Evolutionary conservation across 2,113 vertebrate species (phyloP).

Genomic region (Etheostoma cragini): DNA sequence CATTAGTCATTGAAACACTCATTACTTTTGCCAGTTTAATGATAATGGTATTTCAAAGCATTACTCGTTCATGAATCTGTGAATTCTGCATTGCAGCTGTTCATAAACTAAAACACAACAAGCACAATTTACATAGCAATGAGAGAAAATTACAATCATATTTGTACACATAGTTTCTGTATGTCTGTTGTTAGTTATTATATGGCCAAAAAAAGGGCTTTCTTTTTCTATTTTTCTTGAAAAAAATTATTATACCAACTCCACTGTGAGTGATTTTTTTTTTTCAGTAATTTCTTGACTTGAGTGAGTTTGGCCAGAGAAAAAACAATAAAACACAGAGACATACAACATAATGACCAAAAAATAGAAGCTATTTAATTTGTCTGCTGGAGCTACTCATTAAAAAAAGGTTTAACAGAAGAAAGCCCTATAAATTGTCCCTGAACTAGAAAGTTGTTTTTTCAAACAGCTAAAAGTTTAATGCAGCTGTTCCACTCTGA

Average conservation of each 20-base stretch:
- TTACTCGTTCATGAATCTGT: conserved; percentile 9
- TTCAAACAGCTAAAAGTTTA: neutral
- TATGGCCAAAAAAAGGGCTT: neutral
- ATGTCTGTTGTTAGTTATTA: neutral
- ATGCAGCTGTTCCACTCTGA: neutral
- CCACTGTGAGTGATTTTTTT: neutral
- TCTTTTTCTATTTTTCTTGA: neutral
- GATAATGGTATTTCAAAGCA: conserved; percentile 32
- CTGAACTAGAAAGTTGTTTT: neutral
- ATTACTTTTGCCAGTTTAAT: conserved; percentile 37
- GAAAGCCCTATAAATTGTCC: neutral
- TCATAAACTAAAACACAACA: conserved; percentile 6
- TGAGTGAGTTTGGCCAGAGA: neutral
- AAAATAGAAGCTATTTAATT: neutral
- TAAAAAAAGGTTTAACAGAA: neutral
- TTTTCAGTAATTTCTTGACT: too few relatives aligned
- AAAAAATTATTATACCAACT: neutral
- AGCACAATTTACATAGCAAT: neutral
- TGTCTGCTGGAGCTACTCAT: neutral
- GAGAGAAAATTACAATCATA: neutral
- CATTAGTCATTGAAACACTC: conserved; percentile 42
- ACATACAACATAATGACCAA: neutral
- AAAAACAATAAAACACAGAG: neutral
- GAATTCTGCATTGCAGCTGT: conserved; percentile 16
- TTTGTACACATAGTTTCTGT: neutral